Evolutionary conservation across 2,113 vertebrate species (phyloP).

Genomic region (Megaleporinus macrocephalus): DNA sequence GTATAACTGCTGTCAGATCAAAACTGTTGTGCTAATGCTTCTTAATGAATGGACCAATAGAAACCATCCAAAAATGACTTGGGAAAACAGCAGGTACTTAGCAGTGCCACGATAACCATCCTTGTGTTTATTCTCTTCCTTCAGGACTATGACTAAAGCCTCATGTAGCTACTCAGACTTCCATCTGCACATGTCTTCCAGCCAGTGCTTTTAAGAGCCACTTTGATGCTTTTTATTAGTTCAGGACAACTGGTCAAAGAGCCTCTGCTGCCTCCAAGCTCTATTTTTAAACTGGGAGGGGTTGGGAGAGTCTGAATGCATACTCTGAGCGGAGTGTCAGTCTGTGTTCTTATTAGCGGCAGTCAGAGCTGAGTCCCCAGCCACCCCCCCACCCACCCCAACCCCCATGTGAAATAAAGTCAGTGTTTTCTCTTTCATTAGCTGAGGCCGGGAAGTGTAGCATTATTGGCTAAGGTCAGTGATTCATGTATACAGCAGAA

Average conservation of each 20-base stretch:
- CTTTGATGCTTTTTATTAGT: slow-evolving; percentile 48
- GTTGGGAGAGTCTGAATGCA: slow-evolving; percentile 37
- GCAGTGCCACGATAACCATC: slow-evolving; percentile 20
- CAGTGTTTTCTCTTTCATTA: slow-evolving; percentile 50
- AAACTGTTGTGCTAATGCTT: neutral
- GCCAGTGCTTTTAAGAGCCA: slow-evolving; percentile 51
- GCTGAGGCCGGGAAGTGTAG: slow-evolving; percentile 45
- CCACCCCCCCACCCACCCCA: too few species aligned
- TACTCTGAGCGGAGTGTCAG: slow-evolving; percentile 20
- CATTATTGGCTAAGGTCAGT: slow-evolving; percentile 61
- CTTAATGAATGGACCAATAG: neutral
- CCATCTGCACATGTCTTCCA: slow-evolving; percentile 45
- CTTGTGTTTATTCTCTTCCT: slow-evolving; percentile 17
- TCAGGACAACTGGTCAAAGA: slow-evolving; percentile 34
- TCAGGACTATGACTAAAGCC: slow-evolving; percentile 5
- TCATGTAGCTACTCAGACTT: slow-evolving; percentile 38
- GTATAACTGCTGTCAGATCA: too few species aligned
- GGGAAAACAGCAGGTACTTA: slow-evolving; percentile 6
- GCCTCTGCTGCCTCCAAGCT: slow-evolving; percentile 37
- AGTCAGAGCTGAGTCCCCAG: slow-evolving; percentile 22
- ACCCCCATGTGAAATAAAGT: slow-evolving; percentile 36
- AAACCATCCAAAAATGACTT: neutral
- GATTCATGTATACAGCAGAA: slow-evolving; percentile 64
- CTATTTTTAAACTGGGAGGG: slow-evolving; percentile 27
- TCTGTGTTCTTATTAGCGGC: slow-evolving; percentile 34